Percentiles rank a stretch among this genome's conserved stretches.
Conservation (phyloP, 2,888 invertebrate species). For the Flexamia atlantica region DNA sequence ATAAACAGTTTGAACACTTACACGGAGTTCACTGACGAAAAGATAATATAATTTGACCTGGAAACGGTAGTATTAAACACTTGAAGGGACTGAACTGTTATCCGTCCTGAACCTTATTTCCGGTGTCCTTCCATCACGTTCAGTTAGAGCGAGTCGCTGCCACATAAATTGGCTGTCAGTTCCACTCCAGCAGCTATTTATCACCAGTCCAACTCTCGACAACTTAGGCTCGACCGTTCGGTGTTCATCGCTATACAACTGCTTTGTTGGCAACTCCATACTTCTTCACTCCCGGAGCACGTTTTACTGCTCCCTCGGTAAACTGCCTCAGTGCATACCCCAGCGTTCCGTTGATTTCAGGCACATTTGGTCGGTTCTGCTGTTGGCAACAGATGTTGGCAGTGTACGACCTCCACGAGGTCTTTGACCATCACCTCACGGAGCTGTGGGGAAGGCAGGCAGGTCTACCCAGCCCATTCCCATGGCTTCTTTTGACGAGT, state of each 20-base stretch:
- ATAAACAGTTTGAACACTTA: too few species aligned
- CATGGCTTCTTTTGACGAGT: too few species aligned
- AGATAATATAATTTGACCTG: too few species aligned
- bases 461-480: too few species aligned
- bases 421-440: too few species aligned
- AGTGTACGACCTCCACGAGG: too few species aligned
- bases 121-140: constrained; percentile 44
- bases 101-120: constrained; percentile 29
- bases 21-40: too few species aligned
- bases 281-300: not conserved
- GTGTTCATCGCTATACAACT: not conserved
- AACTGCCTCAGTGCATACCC: not conserved
- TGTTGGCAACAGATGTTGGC: too few species aligned
- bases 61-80: not conserved
- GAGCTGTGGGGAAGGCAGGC: too few species aligned
- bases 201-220: constrained; percentile 48
- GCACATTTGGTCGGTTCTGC: too few species aligned
- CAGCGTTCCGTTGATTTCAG: too few species aligned
- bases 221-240: constrained; percentile 13
- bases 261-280: constrained; percentile 27
- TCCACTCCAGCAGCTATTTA: constrained; percentile 50
- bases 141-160: constrained; percentile 22
- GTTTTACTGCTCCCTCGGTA: not conserved
- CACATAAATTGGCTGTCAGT: constrained; percentile 56
- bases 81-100: not conserved